Base-by-base conservation (phyloP, 2,888 invertebrate genomes). In the Dione juno region DNA sequence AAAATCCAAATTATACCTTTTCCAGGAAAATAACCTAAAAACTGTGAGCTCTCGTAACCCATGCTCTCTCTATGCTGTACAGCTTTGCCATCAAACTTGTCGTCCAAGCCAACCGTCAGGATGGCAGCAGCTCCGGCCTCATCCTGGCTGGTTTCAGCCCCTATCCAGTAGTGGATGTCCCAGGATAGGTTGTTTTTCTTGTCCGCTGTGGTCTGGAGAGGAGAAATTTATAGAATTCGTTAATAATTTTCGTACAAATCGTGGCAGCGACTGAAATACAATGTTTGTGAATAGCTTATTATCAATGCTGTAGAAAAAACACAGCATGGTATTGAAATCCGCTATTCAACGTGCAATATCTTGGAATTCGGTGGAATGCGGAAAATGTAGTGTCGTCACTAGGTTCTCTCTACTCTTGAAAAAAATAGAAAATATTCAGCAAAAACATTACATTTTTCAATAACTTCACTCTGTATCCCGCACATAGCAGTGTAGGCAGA, bases 81-180 rank as follows among this genome's bases (percentile, higher is more conserved):
- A 0, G 98, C 97, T 0, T 94, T 95, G 0, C 98, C 98, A 13
- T 96, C 95, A 50, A 98, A 94, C 71, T 95, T 94, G 80, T 98
- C 97, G 80, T 98, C 98, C 65, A 98, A 88, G 69, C 97, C 97
- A 0, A 98, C 97, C 0, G 97, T 95, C 75, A 96, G 87, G 67
- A 96, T 96, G 69, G 96, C 96, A 0, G 96, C 96, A 5, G 96
- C 94, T 0, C 96, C 96, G 3, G 96, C 94, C 88, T 96, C 96
- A 85, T 96, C 96, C 84, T 96, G 96, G 0, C 95, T 94, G 0
- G 97, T 96, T 80, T 97, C 94, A 53, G 94, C 94, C 45, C 98
- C 98, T 53, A 98, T 94, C 98, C 98, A 98, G 89, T 96, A 98
- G 87, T 97, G 97, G 63, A 97, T 95, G 83, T 98, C 96, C 96